phyloP scores from a whole-genome alignment of 2,797 vertebrate genomes.

The Emydoidea blandingii region DNA sequence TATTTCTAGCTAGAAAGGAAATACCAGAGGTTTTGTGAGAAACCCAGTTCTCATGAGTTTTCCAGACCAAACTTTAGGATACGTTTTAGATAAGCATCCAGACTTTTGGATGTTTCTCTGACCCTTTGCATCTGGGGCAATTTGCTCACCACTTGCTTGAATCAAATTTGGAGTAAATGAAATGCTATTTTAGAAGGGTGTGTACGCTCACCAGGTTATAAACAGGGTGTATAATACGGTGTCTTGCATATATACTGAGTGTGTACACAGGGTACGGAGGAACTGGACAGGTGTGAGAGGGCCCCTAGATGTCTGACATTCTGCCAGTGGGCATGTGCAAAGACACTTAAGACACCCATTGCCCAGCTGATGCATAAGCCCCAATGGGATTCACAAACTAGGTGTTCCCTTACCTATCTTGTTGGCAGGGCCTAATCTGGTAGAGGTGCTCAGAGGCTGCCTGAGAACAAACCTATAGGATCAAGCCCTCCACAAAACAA shows the following conservation, averaged over 20 bases:
- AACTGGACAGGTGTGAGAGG: not conserved
- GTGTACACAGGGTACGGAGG: not conserved
- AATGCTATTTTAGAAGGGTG: not conserved
- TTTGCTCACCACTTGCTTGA: not conserved
- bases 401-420: not conserved
- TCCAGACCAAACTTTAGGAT: not conserved
- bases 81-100: not conserved
- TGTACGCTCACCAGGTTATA: not conserved
- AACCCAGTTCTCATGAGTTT: not conserved
- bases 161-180: not conserved
- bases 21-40: not conserved
- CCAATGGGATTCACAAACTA: not conserved
- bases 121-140: not conserved
- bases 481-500: not conserved
- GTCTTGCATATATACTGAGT: not conserved
- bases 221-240: not conserved
- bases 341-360: not conserved
- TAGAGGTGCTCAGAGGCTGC: not conserved
- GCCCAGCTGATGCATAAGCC: not conserved
- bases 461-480: not conserved
- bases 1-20: not conserved
- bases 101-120: not conserved
- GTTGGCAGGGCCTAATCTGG: not conserved
- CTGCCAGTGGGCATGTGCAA: not conserved
- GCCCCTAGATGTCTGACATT: not conserved